phyloP scores from a whole-genome alignment of 1,140 invertebrate genomes.

The Eurosta solidaginis region DNA sequence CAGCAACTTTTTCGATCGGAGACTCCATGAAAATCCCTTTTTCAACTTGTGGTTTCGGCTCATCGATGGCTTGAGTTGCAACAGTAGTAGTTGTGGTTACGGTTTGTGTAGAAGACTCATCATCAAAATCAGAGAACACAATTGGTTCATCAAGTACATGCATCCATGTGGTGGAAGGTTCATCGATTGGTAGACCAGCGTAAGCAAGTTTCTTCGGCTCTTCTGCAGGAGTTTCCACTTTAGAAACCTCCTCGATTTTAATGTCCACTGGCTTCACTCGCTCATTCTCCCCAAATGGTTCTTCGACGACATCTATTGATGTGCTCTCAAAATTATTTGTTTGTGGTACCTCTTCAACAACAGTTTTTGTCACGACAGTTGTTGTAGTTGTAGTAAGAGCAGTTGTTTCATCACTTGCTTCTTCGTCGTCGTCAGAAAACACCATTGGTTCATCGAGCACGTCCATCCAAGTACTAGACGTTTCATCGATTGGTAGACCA shows the following conservation, averaged over 20 bases:
- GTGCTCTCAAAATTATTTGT: too few species aligned
- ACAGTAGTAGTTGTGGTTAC: not conserved
- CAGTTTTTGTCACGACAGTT: not conserved
- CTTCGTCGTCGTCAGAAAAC: slow-evolving; percentile 61
- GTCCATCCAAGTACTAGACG: slow-evolving; percentile 57
- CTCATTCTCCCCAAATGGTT: too few species aligned
- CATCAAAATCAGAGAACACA: slow-evolving; percentile 60
- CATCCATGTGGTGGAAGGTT: slow-evolving; percentile 62
- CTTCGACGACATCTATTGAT: too few species aligned
- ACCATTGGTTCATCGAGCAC: slow-evolving; percentile 63
- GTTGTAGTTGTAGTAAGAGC: not conserved
- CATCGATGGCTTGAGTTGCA: not conserved
- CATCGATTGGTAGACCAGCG: slow-evolving; percentile 61
- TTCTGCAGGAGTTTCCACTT: not conserved
- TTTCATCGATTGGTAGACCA: slow-evolving; percentile 61
- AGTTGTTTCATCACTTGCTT: not conserved
- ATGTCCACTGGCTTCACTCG: slow-evolving; percentile 8
- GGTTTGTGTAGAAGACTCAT: slow-evolving; percentile 32
- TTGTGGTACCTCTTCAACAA: slow-evolving; percentile 25
- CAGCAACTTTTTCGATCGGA: not conserved
- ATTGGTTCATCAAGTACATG: slow-evolving; percentile 63
- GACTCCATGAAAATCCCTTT: too few species aligned
- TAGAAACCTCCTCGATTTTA: not conserved
- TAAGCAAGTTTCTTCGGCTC: slow-evolving; percentile 46
- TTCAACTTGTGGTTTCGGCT: not conserved